Base-by-base conservation (phyloP, 1,140 invertebrate species). In the Physella acuta region DNA sequence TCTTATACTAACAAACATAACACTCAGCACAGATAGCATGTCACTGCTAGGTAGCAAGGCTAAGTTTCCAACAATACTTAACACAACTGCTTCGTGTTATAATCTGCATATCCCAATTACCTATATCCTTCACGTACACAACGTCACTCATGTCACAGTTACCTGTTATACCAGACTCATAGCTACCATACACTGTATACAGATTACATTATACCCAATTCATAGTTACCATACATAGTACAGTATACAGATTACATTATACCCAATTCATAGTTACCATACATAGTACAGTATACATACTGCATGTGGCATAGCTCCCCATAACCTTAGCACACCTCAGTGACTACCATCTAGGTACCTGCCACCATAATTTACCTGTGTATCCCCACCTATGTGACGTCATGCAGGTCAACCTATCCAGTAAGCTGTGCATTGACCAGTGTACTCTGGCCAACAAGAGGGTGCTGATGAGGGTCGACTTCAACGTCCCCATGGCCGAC, bases 401-500 rank as follows among this genome's bases (percentile, higher is more conserved):
- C 39, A 11, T 44, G 39, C 30, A 58, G 56, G n/a, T 28, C 17
- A 11, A 30, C 14, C 24, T 58, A 5, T 11, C 28, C n/a, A 20
- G 20, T 66, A 88, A 88, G 77, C 74, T 88, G 8, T 79, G 82
- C 26, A 87, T 88, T 39, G 87, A 88, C 74, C 76, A 85, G 67
- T 58, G 88, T 8, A 81, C 87, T 70, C 33, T 88, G 0, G 86
- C 85, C 60, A 85, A 77, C 4, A 88, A 88, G 76, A 76, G 85
- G 24, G 82, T 86, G 39, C 72, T 85, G 11, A 86, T 85, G 33
- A 95, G 95, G 83, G 97, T 99, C 31, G 97, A 99, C 83, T 99
- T 99, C 85, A 99, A 99, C 87, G 96, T 99, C n/a, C 97, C 97
- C 0, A 85, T 98, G 72, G 98, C 99, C 86, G 94, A 96, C 76